Percentiles rank a stretch among this genome's conserved stretches.
Conservation (phyloP, 2,113 vertebrate genomes). For the Lepisosteus oculatus region DNA sequence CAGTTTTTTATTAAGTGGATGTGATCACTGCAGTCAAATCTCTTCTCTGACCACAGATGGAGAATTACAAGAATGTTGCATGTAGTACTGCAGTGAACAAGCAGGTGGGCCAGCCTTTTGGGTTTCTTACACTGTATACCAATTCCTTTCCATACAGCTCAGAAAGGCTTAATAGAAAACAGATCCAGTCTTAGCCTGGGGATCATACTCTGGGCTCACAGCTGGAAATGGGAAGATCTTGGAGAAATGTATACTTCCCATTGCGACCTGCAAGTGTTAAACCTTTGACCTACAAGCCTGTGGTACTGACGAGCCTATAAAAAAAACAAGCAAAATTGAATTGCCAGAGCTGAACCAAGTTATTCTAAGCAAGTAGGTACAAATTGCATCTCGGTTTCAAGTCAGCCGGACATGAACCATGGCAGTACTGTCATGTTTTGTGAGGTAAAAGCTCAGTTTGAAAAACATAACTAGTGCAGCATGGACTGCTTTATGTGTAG, state of each 20-base stretch:
- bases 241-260: constrained; percentile 50
- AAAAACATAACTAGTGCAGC: no score
- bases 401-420: background rate
- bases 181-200: constrained; percentile 20
- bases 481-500: no score
- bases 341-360: background rate
- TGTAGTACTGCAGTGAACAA: constrained; percentile 16
- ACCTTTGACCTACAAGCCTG: background rate
- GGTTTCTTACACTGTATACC: constrained; percentile 34
- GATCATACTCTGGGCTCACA: constrained; percentile 22
- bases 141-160: constrained; percentile 29
- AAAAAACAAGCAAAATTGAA: constrained; percentile 1
- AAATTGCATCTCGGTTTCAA: background rate
- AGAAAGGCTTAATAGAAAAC: constrained; percentile 56
- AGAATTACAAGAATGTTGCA: background rate
- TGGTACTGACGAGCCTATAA: constrained; percentile 21
- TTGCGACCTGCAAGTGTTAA: constrained; percentile 3
- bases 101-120: constrained; percentile 46
- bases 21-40: background rate
- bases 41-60: background rate
- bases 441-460: background rate
- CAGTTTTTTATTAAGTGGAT: no score
- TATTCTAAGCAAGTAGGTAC: background rate
- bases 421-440: background rate
- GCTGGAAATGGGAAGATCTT: constrained; percentile 29